Percentiles rank a stretch among this genome's conserved stretches.
Evolutionary conservation across 2,113 vertebrate species (phyloP).

Genomic region (Paramormyrops kingsleyae): DNA sequence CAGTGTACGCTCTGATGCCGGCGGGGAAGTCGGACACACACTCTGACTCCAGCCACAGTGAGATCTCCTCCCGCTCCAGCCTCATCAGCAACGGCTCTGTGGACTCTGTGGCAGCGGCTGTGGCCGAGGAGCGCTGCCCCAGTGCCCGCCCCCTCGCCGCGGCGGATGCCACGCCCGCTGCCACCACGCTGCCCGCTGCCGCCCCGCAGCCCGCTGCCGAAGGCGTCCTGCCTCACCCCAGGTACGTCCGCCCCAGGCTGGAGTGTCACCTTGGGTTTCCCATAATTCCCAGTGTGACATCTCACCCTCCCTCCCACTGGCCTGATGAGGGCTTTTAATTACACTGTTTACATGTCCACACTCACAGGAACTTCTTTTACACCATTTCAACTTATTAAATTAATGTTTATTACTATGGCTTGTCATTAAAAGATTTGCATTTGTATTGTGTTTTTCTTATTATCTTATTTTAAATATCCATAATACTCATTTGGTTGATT

Average conservation of each 20-base stretch:
- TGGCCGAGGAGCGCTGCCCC: slow-evolving; percentile 66
- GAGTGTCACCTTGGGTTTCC: background rate
- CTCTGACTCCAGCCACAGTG: slow-evolving; percentile 89
- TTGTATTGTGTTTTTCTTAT: background rate
- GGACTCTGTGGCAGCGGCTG: slow-evolving; percentile 72
- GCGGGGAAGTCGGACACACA: slow-evolving; percentile 76
- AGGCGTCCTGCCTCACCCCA: slow-evolving; percentile 63
- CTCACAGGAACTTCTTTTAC: background rate
- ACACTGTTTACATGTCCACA: background rate
- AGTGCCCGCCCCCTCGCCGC: slow-evolving; percentile 41
- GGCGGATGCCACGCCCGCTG: slow-evolving; percentile 49
- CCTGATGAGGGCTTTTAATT: background rate
- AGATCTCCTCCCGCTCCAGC: slow-evolving; percentile 92
- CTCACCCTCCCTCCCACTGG: background rate
- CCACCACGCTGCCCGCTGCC: slow-evolving; percentile 39
- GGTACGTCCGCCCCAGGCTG: slow-evolving; percentile 50
- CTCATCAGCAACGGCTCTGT: slow-evolving; percentile 82
- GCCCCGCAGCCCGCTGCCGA: slow-evolving; percentile 49
- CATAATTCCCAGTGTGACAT: background rate
- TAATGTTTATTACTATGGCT: background rate
- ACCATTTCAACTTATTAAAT: background rate
- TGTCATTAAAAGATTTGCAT: background rate
- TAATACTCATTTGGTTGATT: background rate
- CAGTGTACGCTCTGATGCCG: slow-evolving; percentile 72
- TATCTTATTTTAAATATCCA: background rate